Percentiles rank a stretch among this genome's conserved stretches.
These are phyloP conservation scores for Leptinotarsa texana DNA, from an alignment of 1,140 invertebrate genomes.

Conservation along the genomic window DNA sequence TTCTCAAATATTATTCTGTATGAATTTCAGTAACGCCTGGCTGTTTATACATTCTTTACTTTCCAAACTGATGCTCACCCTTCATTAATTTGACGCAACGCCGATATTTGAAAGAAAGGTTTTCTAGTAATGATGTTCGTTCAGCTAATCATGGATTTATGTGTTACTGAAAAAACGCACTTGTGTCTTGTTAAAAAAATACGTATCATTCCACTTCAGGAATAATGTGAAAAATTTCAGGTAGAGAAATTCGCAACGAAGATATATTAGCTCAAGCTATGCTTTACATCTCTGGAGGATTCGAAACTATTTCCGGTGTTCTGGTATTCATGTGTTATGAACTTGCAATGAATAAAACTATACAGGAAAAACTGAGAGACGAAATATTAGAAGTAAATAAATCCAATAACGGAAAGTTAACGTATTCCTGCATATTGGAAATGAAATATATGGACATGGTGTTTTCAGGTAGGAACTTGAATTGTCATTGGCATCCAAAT, in stretches of 20 bases:
- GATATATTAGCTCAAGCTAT: conserved; percentile 53
- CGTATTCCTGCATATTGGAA: conserved; percentile 49
- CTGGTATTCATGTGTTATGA: conserved; percentile 52
- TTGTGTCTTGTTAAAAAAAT: background rate
- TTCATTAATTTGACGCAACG: no score
- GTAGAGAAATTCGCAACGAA: conserved; percentile 34
- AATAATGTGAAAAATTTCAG: conserved; percentile 31
- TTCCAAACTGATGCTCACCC: no score
- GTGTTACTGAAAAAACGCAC: background rate
- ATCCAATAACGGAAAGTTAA: conserved; percentile 39
- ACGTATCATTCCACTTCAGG: no score
- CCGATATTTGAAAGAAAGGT: no score
- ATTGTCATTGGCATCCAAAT: no score
- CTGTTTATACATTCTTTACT: no score
- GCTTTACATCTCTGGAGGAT: conserved; percentile 55
- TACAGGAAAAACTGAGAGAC: conserved; percentile 54
- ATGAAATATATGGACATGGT: conserved; percentile 57
- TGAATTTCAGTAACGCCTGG: no score
- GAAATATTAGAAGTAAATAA: conserved; percentile 43
- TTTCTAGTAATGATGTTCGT: background rate
- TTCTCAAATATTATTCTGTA: no score
- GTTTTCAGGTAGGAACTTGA: conserved; percentile 45
- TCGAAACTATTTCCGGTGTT: conserved; percentile 49
- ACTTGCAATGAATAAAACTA: conserved; percentile 60
- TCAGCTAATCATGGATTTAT: background rate